These are phyloP conservation scores for Axinella damicornis DNA, from an alignment of 37 sponge, comb jelly and placozoan genomes.

Conservation along the genomic window DNA sequence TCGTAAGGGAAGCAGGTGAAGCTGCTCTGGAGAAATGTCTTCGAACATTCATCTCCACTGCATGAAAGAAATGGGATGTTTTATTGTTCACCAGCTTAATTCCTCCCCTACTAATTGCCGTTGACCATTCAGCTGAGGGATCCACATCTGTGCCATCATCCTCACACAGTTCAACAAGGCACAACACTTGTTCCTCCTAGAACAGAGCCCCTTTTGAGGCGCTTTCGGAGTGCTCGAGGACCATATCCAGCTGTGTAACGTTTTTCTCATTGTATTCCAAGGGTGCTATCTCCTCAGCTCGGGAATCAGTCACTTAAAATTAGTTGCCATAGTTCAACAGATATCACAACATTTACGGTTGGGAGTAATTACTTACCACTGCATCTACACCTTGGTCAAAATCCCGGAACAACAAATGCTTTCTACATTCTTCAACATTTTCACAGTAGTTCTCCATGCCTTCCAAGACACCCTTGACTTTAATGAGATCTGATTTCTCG, in stretches of 20 bases:
- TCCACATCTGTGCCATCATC: not conserved
- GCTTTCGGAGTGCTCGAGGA: not conserved
- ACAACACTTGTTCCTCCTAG: not conserved
- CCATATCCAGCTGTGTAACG: not conserved
- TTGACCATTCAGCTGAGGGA: not conserved
- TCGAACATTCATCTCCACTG: not conserved
- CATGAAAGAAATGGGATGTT: not conserved
- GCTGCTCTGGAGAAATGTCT: not conserved
- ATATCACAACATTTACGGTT: no score
- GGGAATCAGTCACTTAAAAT: no score
- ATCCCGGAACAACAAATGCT: no score
- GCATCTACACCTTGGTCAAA: no score
- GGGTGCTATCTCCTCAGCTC: no score
- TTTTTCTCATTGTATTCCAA: slow-evolving; percentile 15
- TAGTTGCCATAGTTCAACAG: no score
- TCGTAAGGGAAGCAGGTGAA: not conserved
- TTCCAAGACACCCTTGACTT: no score
- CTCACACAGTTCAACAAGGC: not conserved
- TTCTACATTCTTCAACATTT: no score
- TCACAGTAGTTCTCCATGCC: no score
- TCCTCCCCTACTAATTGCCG: not conserved
- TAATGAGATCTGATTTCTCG: no score
- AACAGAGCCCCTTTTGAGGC: not conserved
- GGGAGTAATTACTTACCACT: no score
- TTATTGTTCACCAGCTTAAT: not conserved